Percentiles rank a stretch among this genome's conserved stretches.
phyloP scores from a whole-genome alignment of 2,888 invertebrate genomes.

The Agrochola lota region DNA sequence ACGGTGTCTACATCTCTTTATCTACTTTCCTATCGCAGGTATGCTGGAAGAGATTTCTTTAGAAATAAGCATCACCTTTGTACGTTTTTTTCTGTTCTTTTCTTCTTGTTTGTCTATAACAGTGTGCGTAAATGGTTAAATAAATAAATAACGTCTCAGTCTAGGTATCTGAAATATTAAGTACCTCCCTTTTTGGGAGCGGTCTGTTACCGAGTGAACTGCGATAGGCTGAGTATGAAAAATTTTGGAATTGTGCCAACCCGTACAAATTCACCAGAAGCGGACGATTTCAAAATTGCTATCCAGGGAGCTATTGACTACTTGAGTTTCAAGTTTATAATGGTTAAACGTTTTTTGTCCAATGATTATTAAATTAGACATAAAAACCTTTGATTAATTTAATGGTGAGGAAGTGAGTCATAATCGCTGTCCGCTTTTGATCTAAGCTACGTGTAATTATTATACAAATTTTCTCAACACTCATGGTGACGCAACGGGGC shows the following conservation, averaged over 20 bases:
- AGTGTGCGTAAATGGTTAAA: too few relatives aligned
- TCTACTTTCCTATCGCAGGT: too few relatives aligned
- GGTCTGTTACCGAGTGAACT: slow-evolving; percentile 42
- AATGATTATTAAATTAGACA: slow-evolving; percentile 22
- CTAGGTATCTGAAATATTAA: slow-evolving; percentile 46
- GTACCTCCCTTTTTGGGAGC: slow-evolving; percentile 60
- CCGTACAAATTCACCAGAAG: slow-evolving; percentile 42
- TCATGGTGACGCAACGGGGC: slow-evolving; percentile 84
- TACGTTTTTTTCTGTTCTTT: too few relatives aligned
- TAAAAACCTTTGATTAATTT: slow-evolving; percentile 23
- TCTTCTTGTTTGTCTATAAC: too few relatives aligned
- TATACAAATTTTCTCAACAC: slow-evolving; percentile 81
- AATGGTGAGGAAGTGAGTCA: slow-evolving; percentile 31
- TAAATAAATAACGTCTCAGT: slow-evolving; percentile 18
- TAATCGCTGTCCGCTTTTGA: slow-evolving; percentile 71
- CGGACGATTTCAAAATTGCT: slow-evolving; percentile 40
- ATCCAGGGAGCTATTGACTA: slow-evolving; percentile 27
- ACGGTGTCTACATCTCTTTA: too few relatives aligned
- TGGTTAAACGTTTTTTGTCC: slow-evolving; percentile 25
- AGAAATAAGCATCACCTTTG: too few relatives aligned
- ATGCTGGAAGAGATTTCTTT: too few relatives aligned
- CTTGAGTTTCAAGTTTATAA: slow-evolving; percentile 42
- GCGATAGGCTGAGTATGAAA: slow-evolving; percentile 45
- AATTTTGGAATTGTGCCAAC: slow-evolving; percentile 52
- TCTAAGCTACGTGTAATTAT: slow-evolving; percentile 68